Evolutionary conservation across 2,113 vertebrate genomes (phyloP).

Genomic region (Sapajus apella): DNA sequence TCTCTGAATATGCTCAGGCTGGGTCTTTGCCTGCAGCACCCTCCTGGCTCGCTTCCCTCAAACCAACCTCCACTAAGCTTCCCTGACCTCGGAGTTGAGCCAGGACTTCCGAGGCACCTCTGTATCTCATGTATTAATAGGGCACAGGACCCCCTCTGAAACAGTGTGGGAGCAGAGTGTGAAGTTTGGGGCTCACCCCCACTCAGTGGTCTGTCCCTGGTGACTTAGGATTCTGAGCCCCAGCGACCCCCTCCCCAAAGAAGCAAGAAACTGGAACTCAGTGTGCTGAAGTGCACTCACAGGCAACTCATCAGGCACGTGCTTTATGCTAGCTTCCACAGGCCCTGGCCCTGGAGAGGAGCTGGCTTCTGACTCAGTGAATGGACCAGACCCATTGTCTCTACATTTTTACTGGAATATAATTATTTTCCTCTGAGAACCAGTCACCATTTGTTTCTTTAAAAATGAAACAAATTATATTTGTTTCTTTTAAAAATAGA

Average conservation of each 20-base stretch:
- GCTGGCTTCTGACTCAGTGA: background rate
- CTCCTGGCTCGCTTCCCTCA: background rate
- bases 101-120: background rate
- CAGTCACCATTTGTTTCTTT: too few relatives aligned
- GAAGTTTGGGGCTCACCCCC: too few relatives aligned
- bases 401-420: background rate
- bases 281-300: background rate
- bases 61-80: background rate
- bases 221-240: background rate
- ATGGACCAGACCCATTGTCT: background rate
- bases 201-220: background rate
- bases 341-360: background rate
- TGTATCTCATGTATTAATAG: background rate
- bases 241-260: background rate
- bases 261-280: background rate
- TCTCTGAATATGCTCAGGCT: background rate
- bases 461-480: too few relatives aligned
- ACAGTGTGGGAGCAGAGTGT: background rate
- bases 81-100: background rate
- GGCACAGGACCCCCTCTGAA: background rate
- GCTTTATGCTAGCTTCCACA: accelerated
- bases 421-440: background rate
- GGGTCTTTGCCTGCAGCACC: accelerated
- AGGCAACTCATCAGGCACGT: too few relatives aligned
- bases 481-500: background rate